Percentiles rank a stretch among this genome's conserved stretches.
phyloP scores from a whole-genome alignment of 2,113 vertebrate genomes.

The Motacilla tschutschensis region DNA sequence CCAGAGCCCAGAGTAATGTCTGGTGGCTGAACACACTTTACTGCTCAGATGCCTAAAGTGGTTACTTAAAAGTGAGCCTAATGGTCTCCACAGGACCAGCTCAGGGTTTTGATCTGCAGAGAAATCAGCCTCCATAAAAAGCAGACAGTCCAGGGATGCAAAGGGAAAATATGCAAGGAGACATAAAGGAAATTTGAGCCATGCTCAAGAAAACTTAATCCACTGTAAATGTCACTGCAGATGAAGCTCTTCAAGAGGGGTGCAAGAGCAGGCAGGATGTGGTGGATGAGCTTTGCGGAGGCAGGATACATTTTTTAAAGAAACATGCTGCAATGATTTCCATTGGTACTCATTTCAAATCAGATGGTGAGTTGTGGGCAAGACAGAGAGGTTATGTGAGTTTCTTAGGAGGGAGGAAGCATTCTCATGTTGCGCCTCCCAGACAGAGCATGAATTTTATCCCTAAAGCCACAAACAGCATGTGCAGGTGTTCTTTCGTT shows the following conservation, averaged over 20 bases:
- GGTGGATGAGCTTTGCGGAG: background rate
- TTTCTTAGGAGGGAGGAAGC: background rate
- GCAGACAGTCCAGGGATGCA: background rate
- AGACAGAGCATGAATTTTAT: background rate
- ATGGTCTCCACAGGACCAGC: background rate
- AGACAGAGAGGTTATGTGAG: background rate
- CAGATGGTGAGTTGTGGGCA: background rate
- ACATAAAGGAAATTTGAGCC: background rate
- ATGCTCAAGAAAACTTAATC: background rate
- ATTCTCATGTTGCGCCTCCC: background rate
- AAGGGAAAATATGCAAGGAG: background rate
- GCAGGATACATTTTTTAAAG: background rate
- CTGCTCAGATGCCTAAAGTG: background rate
- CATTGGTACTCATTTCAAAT: background rate
- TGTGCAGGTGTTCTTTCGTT: background rate
- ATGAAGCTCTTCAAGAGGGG: background rate
- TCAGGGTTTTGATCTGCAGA: background rate
- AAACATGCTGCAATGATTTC: background rate
- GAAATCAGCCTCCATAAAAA: background rate
- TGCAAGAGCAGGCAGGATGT: background rate
- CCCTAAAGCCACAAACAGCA: background rate
- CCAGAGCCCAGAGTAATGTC: background rate
- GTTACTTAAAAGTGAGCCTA: background rate
- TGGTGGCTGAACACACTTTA: background rate
- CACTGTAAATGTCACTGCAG: background rate